Base-by-base conservation (phyloP, 92 coral and sea anemone genomes). In the Hydrozoanthus gracilis region DNA sequence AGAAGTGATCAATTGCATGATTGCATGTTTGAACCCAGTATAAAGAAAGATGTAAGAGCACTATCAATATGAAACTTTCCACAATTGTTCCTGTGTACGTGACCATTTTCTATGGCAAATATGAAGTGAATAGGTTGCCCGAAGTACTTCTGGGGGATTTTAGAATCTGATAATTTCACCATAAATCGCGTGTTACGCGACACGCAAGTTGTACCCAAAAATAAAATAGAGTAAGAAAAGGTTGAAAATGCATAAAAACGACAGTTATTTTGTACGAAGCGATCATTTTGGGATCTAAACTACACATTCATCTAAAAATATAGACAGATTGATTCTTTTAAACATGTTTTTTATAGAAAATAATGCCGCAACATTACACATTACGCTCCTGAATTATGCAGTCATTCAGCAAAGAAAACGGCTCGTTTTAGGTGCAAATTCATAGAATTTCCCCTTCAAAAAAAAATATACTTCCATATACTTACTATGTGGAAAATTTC, bases 31-130 rank as follows among this genome's bases (percentile, higher is more conserved):
- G n/a, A n/a, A n/a, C n/a, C n/a, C n/a, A n/a, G n/a, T n/a, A n/a
- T n/a, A n/a, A n/a, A n/a, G n/a, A n/a, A n/a, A n/a, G n/a, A 66
- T 66, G 18, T 66, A 64, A 10, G 18, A 87, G 90, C 71, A 64
- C 78, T 65, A 86, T 64, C 70, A 64, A 64, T 64, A 64, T 64
- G 70, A 64, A 64, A 64, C 70, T 64, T 64, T 64, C 70, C 70
- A 64, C 70, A 64, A 64, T 64, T 64, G 70, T 64, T 64, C 70
- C 70, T 64, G 70, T 64, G 15, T 64, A 64, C 15, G 8, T 5
- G 70, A 64, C 35, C 70, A 64, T 64, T 15, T 64, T 64, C 16
- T 64, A 64, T 64, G 70, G 70, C 70, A 64, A 64, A 64, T 64
- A 64, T 64, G 39, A 64, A 64, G 70, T 6, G 70, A 64, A 64